Evolutionary conservation across 2,113 vertebrate genomes (phyloP).

Genomic region (Psilopogon haemacephalus): DNA sequence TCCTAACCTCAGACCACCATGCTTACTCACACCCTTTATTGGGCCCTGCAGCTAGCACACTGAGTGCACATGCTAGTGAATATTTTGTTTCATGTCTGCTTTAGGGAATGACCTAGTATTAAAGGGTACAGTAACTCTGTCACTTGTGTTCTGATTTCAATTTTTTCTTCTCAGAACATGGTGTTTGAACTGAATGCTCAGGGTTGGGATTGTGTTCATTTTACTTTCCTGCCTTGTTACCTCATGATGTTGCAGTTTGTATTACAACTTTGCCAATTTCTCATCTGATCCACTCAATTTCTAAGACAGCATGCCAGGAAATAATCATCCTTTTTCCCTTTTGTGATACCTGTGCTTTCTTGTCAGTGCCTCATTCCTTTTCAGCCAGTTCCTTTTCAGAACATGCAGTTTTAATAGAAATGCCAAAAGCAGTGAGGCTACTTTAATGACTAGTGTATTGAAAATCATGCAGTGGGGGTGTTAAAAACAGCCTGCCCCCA

Average conservation of each 20-base stretch:
- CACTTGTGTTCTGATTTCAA: neutral
- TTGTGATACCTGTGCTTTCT: neutral
- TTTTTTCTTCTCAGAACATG: neutral
- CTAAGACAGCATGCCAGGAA: neutral
- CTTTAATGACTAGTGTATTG: neutral
- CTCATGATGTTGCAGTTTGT: neutral
- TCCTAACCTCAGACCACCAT: neutral
- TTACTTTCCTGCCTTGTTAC: neutral
- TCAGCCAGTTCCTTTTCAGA: neutral
- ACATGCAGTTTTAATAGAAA: slow-evolving; percentile 40
- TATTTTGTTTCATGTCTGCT: neutral
- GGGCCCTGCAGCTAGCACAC: neutral
- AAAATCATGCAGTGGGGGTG: neutral
- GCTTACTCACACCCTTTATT: neutral
- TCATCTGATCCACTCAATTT: neutral
- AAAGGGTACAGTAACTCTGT: neutral
- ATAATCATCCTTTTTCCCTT: neutral
- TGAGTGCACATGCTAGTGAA: neutral
- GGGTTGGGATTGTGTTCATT: neutral
- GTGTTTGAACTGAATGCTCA: neutral
- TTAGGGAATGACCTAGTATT: neutral
- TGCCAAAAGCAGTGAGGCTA: neutral
- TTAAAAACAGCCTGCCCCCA: neutral
- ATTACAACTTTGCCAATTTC: neutral
- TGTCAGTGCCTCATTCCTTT: slow-evolving; percentile 24